A percentile compares a stretch with the other conserved stretches of the same genome.
These are phyloP conservation scores for Triplophysa yarkandensis DNA, from an alignment of 2,797 vertebrate species.

Conservation along the genomic window DNA sequence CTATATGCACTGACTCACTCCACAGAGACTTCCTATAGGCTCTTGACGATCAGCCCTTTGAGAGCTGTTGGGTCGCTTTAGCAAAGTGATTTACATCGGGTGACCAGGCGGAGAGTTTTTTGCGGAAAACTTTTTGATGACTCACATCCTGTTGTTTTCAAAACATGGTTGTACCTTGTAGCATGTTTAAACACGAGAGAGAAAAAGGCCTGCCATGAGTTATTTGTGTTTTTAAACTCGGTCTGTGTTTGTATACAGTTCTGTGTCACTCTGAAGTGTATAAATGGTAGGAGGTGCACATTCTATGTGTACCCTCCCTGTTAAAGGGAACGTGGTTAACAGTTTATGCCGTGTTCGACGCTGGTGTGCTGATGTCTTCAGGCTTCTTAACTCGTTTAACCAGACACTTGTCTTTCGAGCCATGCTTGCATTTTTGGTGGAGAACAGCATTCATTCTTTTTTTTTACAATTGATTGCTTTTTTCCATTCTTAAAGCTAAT, in stretches of 20 bases:
- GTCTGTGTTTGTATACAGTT: slow-evolving; percentile 5
- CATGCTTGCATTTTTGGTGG: background rate
- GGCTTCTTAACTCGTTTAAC: background rate
- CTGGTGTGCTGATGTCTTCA: background rate
- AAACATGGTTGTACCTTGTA: background rate
- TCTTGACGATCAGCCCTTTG: slow-evolving; percentile 24
- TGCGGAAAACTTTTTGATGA: slow-evolving; percentile 1
- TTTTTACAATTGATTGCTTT: no score
- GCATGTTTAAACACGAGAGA: slow-evolving; percentile 14
- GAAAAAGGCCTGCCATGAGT: background rate
- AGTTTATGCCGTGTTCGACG: background rate
- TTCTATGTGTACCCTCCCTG: background rate
- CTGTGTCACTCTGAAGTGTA: slow-evolving; percentile 1
- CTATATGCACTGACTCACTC: slow-evolving; percentile 12
- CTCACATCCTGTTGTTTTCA: slow-evolving; percentile 44
- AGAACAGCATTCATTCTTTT: background rate
- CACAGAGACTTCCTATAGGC: slow-evolving; percentile 30
- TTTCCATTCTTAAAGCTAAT: background rate
- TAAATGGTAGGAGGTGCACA: background rate
- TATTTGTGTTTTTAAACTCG: background rate
- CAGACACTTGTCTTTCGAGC: background rate
- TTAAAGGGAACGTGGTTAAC: background rate
- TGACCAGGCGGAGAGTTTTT: slow-evolving; percentile 22
- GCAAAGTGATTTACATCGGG: slow-evolving; percentile 23
- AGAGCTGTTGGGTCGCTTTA: slow-evolving; percentile 14